Evolutionary conservation across 1,140 invertebrate species (phyloP).

Genomic region (Cyphomyrmex costatus): DNA sequence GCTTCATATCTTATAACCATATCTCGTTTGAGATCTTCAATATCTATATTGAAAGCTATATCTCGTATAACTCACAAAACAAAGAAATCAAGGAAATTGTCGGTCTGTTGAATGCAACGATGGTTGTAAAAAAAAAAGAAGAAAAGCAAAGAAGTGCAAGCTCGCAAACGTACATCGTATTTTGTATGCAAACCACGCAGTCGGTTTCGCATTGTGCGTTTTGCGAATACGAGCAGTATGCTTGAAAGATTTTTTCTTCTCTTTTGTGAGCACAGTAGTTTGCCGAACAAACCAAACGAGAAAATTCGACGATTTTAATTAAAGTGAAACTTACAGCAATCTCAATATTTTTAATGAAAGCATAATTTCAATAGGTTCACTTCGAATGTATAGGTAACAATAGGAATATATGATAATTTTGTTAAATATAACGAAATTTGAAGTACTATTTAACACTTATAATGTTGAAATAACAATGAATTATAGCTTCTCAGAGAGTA

Average conservation of each 20-base stretch:
- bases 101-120: not conserved
- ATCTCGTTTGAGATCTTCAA: no score
- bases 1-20: not conserved
- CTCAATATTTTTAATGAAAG: constrained; percentile 28
- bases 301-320: constrained; percentile 42
- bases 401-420: not conserved
- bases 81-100: constrained; percentile 29
- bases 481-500: not conserved
- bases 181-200: constrained; percentile 56
- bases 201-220: constrained; percentile 57
- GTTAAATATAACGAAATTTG: not conserved
- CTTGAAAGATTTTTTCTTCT: constrained; percentile 43
- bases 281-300: constrained; percentile 11
- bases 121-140: not conserved
- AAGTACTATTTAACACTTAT: not conserved
- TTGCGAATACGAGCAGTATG: constrained; percentile 27
- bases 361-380: not conserved
- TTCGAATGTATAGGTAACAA: not conserved
- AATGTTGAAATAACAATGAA: not conserved
- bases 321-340: constrained; percentile 20
- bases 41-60: not conserved
- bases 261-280: not conserved
- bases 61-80: not conserved
- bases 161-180: constrained; percentile 27
- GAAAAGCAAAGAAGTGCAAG: constrained; percentile 15